Evolutionary conservation across 2,113 vertebrate species (phyloP), one percentile per base, ranked within the genome.

Genomic region (Motacilla tschutschensis): DNA sequence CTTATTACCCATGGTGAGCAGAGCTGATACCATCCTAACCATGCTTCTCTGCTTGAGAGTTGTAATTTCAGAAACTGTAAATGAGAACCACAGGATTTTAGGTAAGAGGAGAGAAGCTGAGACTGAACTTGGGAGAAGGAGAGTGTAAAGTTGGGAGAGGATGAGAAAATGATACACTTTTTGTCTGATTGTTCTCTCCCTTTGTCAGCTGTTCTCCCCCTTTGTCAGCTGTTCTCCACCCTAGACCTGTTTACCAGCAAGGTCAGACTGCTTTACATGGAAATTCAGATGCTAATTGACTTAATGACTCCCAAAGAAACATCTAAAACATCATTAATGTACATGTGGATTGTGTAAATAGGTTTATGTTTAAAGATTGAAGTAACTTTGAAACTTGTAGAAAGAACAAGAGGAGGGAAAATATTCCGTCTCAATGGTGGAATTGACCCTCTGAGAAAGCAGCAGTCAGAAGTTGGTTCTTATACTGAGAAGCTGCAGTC

Each of bases 1-100:
- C 0, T 0, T 55, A 24, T 57, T 10, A 46, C 3, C 17, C 10
- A 36, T 20, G 4, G 40, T 2, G 1, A 33, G 6, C n/a, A 77
- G 19, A 63, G 15, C 26, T 65, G 55, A 17, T 36, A 26, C 4
- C 2, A 1, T 47, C 19, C 14, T 59, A 89, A 78, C 4, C 9
- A 5, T 38, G 16, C 8, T 59, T 8, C 25, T 12, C 33, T 70
- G 25, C 10, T 62, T 55, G 26, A 60, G 22, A 79, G 3, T 11
- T 60, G 22, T 18, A 59, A 55, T 24, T 17, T 15, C 8, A 63
- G 53, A 86, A 78, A 40, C 3, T 20, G 25, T 46, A 53, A 8
- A 29, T 48, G 21, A 55, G 24, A 70, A 22, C 13, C 12, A 33
- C 1, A 0, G 67, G 8, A 21, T 17, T 71, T 55, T 12, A 44